phyloP scores from a whole-genome alignment of 2,797 vertebrate species.

The Limnodromus scolopaceus region DNA sequence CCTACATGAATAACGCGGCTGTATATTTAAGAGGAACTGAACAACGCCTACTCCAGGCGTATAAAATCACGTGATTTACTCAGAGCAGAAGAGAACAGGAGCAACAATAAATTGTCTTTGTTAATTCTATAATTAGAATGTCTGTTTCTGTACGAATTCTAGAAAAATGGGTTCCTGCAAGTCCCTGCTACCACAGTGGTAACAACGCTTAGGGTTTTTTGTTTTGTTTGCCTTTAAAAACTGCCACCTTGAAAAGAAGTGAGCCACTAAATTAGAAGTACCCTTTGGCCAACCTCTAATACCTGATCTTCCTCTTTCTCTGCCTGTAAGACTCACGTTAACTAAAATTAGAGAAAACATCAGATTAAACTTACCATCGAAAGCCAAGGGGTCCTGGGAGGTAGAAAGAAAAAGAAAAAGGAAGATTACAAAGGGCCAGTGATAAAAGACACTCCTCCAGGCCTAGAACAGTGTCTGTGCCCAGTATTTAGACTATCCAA shows the following conservation, averaged over 20 bases:
- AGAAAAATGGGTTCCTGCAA: neutral
- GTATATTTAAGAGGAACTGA: neutral
- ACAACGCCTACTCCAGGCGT: neutral
- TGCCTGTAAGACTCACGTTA: neutral
- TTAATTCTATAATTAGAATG: neutral
- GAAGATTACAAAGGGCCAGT: neutral
- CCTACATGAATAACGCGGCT: neutral
- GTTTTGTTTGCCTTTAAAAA: neutral
- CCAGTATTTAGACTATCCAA: neutral
- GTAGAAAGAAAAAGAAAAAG: neutral
- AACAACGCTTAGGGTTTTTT: neutral
- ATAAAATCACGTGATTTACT: neutral
- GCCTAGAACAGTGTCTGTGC: neutral
- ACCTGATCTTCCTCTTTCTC: neutral
- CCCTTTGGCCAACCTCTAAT: neutral
- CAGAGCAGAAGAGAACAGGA: neutral
- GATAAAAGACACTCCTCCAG: neutral
- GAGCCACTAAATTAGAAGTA: neutral
- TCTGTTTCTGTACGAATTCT: neutral
- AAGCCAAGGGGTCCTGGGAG: constrained; percentile 13
- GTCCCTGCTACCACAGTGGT: neutral
- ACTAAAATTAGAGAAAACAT: neutral
- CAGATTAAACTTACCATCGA: constrained; percentile 40
- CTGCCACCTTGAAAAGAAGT: neutral
- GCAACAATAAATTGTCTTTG: neutral